Evolutionary conservation across 2,797 vertebrate species (phyloP).

Genomic region (Propithecus deckenii): DNA sequence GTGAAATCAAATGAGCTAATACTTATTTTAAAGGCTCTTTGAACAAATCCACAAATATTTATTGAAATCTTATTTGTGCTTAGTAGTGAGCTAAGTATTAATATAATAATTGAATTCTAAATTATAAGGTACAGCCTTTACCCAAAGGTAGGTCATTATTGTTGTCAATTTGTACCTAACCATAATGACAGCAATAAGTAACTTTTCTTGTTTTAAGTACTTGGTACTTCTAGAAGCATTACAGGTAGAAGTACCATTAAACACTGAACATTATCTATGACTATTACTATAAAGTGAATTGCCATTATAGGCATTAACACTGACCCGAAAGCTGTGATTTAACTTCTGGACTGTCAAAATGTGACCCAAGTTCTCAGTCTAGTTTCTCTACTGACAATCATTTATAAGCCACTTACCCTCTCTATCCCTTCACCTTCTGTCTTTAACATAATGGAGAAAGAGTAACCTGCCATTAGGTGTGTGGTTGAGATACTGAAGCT

Average conservation of each 20-base stretch:
- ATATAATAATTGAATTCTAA: not conserved
- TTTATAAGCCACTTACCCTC: not conserved
- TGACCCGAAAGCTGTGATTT: not conserved
- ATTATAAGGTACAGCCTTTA: not conserved
- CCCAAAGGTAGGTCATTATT: not conserved
- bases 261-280: not conserved
- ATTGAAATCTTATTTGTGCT: not conserved
- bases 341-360: slow-evolving; percentile 7
- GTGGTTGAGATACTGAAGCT: not conserved
- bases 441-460: slow-evolving; percentile 13
- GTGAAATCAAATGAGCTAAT: not conserved
- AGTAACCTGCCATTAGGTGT: not conserved
- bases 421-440: not conserved
- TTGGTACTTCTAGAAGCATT: not conserved
- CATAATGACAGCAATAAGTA: not conserved
- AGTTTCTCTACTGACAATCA: not conserved
- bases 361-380: not conserved
- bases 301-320: not conserved
- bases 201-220: not conserved
- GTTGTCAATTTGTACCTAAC: not conserved
- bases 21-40: slow-evolving; percentile 6
- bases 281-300: not conserved
- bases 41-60: not conserved
- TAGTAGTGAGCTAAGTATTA: not conserved
- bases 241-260: not conserved